phyloP scores from a whole-genome alignment of 2,113 vertebrate genomes.

The Myrmecobius fasciatus region DNA sequence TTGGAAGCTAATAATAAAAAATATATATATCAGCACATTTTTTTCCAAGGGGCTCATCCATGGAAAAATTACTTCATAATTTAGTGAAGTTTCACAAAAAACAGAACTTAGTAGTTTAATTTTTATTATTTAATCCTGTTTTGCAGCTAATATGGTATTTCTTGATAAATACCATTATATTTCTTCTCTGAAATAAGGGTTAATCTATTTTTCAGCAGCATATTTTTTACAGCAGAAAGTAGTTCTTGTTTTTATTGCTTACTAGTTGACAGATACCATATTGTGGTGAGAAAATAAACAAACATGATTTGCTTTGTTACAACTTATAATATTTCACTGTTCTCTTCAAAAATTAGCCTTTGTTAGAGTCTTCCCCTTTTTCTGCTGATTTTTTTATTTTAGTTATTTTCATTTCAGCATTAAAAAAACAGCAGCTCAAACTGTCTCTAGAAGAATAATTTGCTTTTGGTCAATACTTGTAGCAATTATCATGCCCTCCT shows the following conservation, averaged over 20 bases:
- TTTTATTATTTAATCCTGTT: neutral
- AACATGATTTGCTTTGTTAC: rapidly evolving
- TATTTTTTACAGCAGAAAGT: neutral
- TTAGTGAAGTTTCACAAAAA: neutral
- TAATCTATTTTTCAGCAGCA: neutral
- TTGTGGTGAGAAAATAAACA: neutral
- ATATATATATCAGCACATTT: neutral
- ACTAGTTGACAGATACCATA: neutral
- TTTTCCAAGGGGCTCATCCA: neutral
- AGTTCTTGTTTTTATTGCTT: neutral
- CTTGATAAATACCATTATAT: neutral
- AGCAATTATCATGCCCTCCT: neutral
- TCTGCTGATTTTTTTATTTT: neutral
- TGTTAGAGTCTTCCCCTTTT: rapidly evolving
- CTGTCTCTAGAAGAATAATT: neutral
- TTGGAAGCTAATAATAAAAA: neutral
- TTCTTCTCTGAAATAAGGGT: neutral
- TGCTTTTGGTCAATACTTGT: neutral
- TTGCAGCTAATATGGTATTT: neutral
- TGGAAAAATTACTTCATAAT: neutral
- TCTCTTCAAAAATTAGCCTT: neutral
- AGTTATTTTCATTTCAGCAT: neutral
- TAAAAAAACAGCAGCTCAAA: neutral
- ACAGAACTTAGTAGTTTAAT: neutral
- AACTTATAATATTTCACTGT: neutral